Evolutionary conservation across 2,113 vertebrate genomes (phyloP).

Genomic region (Erpornis zantholeuca): DNA sequence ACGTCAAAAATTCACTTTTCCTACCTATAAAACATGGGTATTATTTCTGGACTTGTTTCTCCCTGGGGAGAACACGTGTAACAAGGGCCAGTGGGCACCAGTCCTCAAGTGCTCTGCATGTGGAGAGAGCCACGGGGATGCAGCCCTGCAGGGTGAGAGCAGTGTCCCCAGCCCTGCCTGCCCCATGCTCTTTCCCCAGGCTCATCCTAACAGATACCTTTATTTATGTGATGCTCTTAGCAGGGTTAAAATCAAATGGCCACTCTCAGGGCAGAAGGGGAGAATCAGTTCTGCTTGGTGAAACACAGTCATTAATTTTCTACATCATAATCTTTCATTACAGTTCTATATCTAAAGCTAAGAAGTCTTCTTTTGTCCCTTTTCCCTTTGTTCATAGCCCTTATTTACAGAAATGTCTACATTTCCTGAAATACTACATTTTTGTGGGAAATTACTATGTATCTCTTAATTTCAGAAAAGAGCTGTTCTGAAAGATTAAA

Average conservation of each 20-base stretch:
- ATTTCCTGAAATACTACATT: neutral
- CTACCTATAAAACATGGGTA: neutral
- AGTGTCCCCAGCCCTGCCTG: neutral
- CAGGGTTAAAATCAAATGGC: neutral
- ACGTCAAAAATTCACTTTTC: neutral
- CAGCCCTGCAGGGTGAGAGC: neutral
- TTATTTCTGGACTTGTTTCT: neutral
- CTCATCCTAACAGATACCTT: neutral
- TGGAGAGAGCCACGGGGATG: neutral
- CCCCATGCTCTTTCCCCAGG: neutral
- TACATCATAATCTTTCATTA: neutral
- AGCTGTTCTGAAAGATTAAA: neutral
- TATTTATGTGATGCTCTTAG: neutral
- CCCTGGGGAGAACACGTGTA: neutral
- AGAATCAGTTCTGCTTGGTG: neutral
- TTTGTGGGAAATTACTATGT: neutral
- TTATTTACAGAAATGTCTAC: neutral
- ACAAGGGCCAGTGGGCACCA: neutral
- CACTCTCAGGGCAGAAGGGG: neutral
- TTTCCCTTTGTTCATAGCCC: neutral
- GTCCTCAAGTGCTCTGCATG: neutral
- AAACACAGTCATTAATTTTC: conserved; percentile 7
- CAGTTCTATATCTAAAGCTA: neutral
- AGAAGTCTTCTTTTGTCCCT: neutral
- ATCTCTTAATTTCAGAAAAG: neutral